A percentile compares a stretch with the other conserved stretches of the same genome.
Conservation (phyloP, 64 coral and sea anemone genomes). For the Montipora capricornis region DNA sequence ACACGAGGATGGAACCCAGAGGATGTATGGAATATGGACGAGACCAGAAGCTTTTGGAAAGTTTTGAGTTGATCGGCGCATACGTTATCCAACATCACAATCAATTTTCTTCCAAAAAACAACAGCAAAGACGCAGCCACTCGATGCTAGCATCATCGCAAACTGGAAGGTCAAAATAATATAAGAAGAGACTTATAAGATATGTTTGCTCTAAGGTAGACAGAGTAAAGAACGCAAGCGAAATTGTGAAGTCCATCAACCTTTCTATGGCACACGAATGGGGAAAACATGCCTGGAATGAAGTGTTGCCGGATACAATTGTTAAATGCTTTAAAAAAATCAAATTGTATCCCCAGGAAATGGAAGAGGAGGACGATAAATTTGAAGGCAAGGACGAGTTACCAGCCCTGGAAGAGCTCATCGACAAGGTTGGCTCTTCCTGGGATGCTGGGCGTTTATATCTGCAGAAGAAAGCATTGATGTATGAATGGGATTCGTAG, state of each 20-base stretch:
- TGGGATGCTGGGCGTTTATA: neutral
- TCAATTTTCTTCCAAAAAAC: slow-evolving; percentile 18
- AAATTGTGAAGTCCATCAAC: slow-evolving; percentile 15
- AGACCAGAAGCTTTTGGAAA: too few relatives aligned
- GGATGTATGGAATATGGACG: too few relatives aligned
- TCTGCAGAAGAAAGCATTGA: neutral
- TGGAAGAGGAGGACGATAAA: neutral
- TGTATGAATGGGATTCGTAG: neutral
- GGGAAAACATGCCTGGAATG: slow-evolving; percentile 4
- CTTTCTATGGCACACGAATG: neutral
- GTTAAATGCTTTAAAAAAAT: neutral
- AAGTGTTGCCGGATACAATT: neutral
- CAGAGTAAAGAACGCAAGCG: neutral
- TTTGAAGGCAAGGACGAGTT: slow-evolving; percentile 12
- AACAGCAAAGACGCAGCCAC: slow-evolving; percentile 2
- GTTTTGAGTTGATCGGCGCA: neutral
- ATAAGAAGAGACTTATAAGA: neutral
- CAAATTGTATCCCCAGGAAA: neutral
- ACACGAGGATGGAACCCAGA: too few relatives aligned
- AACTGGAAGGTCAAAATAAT: slow-evolving; percentile 29
- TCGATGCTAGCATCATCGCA: slow-evolving; percentile 4
- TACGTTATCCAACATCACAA: neutral
- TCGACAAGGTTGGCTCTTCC: neutral
- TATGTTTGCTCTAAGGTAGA: neutral
- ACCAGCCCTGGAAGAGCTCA: neutral